These are phyloP conservation scores for Tragelaphus buxtoni DNA, from an alignment of 2,113 vertebrate species.

Conservation along the genomic window DNA sequence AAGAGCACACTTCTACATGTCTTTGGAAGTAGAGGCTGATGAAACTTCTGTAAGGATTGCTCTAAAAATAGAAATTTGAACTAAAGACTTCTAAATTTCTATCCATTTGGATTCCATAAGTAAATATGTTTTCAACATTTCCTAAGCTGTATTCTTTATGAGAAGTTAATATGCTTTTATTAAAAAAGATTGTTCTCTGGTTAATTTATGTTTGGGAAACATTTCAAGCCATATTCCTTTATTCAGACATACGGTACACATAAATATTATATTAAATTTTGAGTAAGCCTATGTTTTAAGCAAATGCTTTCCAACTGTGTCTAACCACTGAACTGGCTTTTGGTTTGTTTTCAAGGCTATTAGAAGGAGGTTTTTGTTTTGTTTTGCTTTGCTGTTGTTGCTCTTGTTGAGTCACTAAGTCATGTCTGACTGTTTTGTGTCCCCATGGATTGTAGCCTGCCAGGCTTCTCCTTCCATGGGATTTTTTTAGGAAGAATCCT, in stretches of 20 bases:
- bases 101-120: background rate
- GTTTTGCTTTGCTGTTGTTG: background rate
- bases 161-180: background rate
- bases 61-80: background rate
- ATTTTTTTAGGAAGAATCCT: background rate
- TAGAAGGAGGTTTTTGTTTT: background rate
- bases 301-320: background rate
- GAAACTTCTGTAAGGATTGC: background rate
- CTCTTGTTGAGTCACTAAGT: background rate
- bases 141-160: background rate
- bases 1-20: background rate
- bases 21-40: background rate
- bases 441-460: background rate
- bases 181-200: background rate
- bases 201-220: background rate
- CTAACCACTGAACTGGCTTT: background rate
- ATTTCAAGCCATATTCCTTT: background rate
- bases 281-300: background rate
- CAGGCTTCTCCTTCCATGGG: background rate
- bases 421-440: background rate
- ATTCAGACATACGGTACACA: background rate
- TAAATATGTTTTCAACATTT: background rate
- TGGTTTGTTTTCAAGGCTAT: background rate
- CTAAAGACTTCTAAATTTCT: background rate
- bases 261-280: background rate